These are phyloP conservation scores for Labeo rohita DNA, from an alignment of 2,113 vertebrate genomes.

Conservation along the genomic window DNA sequence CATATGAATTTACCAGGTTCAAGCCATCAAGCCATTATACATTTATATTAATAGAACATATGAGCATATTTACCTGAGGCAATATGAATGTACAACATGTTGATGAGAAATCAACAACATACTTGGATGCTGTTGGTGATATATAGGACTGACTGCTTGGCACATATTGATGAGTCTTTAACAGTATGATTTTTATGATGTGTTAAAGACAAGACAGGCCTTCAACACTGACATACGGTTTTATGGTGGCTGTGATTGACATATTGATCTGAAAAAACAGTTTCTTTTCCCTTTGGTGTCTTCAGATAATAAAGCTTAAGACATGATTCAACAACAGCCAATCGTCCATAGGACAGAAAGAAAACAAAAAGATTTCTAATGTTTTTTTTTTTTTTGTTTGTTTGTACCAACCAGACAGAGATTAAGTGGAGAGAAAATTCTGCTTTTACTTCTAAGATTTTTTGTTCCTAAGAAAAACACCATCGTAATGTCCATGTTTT, in stretches of 20 bases:
- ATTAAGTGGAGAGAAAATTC: background rate
- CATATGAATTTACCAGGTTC: background rate
- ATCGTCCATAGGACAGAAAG: background rate
- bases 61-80: background rate
- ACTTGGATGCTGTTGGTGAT: background rate
- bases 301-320: constrained; percentile 17
- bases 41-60: background rate
- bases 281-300: constrained; percentile 55
- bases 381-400: too few relatives aligned
- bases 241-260: constrained; percentile 58
- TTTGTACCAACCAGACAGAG: background rate
- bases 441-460: too few relatives aligned
- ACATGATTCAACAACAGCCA: constrained; percentile 23
- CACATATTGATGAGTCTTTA: background rate
- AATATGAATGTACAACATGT: background rate
- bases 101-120: background rate
- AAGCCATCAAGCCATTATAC: background rate
- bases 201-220: constrained; percentile 32
- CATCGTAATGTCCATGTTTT: too few relatives aligned
- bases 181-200: constrained; percentile 26
- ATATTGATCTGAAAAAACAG: constrained; percentile 65
- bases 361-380: background rate
- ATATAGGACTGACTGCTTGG: background rate
- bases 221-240: constrained; percentile 41
- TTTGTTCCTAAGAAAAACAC: too few relatives aligned